phyloP scores from a whole-genome alignment of 2,797 vertebrate species.

The Capromys pilorides region DNA sequence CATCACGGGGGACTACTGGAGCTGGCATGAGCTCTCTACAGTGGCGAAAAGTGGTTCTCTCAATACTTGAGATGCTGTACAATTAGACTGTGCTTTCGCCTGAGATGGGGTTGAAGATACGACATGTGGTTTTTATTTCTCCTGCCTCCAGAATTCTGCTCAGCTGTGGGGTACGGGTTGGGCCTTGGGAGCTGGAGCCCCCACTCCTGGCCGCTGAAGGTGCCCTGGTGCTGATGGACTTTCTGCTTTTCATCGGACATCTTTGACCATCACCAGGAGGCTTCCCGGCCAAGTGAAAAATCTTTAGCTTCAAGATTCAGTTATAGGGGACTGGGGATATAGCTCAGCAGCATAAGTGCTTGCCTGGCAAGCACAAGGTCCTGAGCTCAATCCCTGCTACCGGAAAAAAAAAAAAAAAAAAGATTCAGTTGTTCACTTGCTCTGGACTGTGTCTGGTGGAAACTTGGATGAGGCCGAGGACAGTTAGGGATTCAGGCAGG shows the following conservation, averaged over 20 bases:
- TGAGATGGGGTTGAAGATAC: constrained; percentile 8
- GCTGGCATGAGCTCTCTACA: not conserved
- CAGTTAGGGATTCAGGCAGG: constrained; percentile 41
- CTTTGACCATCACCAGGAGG: constrained; percentile 1
- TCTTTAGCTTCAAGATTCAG: constrained; percentile 15
- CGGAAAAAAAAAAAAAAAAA: too few species aligned
- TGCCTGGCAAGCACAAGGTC: too few species aligned
- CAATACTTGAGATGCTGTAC: not conserved
- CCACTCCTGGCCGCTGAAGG: not conserved
- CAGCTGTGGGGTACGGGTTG: not conserved
- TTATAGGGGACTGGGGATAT: not conserved
- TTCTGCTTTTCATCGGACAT: not conserved
- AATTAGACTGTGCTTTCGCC: constrained; percentile 38
- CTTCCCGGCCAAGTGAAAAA: not conserved
- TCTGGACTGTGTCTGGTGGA: not conserved
- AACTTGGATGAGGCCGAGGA: constrained; percentile 43
- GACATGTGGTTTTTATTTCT: constrained; percentile 21
- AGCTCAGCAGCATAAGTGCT: too few species aligned
- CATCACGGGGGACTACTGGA: not conserved
- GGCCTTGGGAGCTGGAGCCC: not conserved
- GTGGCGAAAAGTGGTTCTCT: constrained; percentile 31
- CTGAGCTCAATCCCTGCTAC: too few species aligned
- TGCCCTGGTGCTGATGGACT: not conserved
- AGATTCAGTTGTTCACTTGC: constrained; percentile 34
- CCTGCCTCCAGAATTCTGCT: not conserved